phyloP scores from a whole-genome alignment of 2,113 vertebrate species.

The Leiothrix lutea region DNA sequence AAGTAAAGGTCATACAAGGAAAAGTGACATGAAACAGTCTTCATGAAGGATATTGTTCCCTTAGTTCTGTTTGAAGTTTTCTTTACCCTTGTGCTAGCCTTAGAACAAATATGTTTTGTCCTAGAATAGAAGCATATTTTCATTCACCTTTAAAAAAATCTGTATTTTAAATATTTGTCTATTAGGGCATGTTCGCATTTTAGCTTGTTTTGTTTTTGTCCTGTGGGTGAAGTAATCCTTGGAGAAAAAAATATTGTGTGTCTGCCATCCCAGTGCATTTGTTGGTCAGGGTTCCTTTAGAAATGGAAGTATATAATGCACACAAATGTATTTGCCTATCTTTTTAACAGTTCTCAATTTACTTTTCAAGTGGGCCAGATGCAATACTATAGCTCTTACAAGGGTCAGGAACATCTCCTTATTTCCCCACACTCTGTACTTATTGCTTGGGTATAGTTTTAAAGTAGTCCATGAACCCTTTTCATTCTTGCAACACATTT shows the following conservation, averaged over 20 bases:
- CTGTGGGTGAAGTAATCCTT: slow-evolving; percentile 59
- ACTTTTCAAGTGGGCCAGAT: slow-evolving; percentile 79
- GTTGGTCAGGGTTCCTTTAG: slow-evolving; percentile 47
- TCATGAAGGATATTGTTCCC: slow-evolving; percentile 80
- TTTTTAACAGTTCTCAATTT: slow-evolving; percentile 78
- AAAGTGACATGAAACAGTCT: slow-evolving; percentile 82
- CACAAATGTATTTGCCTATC: slow-evolving; percentile 70
- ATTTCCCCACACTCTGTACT: slow-evolving; percentile 71
- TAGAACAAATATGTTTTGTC: slow-evolving; percentile 69
- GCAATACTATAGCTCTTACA: slow-evolving; percentile 73
- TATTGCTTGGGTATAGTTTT: slow-evolving; percentile 80
- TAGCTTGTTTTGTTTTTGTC: slow-evolving; percentile 65
- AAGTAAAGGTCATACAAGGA: slow-evolving; percentile 80
- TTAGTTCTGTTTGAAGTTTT: slow-evolving; percentile 78
- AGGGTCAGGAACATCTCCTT: slow-evolving; percentile 76
- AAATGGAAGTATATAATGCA: slow-evolving; percentile 67
- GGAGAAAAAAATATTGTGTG: slow-evolving; percentile 31
- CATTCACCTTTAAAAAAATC: slow-evolving; percentile 28
- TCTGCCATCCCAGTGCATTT: slow-evolving; percentile 44
- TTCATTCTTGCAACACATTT: slow-evolving; percentile 86
- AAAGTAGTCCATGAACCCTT: slow-evolving; percentile 89
- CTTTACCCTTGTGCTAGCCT: slow-evolving; percentile 71
- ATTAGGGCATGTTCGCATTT: slow-evolving; percentile 46
- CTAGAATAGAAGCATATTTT: slow-evolving; percentile 66
- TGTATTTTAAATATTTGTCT: slow-evolving; percentile 81